phyloP scores from a whole-genome alignment of 2,888 invertebrate species.

The Odontocerum albicorne region DNA sequence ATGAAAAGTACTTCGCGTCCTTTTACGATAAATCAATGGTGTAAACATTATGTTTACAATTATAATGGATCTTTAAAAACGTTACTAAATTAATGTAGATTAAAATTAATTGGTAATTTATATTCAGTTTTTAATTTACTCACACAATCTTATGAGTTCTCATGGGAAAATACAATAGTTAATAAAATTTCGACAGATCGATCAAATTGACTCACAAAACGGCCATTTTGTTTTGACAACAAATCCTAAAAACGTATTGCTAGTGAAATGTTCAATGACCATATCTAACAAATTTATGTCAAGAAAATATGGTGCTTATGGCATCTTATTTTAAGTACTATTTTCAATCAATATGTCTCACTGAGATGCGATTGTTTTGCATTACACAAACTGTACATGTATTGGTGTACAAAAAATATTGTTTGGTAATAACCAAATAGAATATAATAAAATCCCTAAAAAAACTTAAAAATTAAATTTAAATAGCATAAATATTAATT shows the following conservation, averaged over 20 bases:
- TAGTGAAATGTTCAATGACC: not conserved
- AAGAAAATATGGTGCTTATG: too few relatives aligned
- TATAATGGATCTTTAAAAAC: not conserved
- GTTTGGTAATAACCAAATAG: not conserved
- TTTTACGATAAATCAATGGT: conserved; percentile 29
- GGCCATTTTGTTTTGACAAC: conserved; percentile 38
- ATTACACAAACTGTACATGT: too few relatives aligned
- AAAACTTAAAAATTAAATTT: not conserved
- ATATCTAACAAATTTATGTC: conserved; percentile 4
- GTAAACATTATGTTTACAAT: conserved; percentile 25
- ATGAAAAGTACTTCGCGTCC: conserved; percentile 28
- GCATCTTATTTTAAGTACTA: too few relatives aligned
- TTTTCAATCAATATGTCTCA: too few relatives aligned
- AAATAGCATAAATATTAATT: not conserved
- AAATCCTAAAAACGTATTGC: conserved; percentile 8
- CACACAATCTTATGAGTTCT: conserved; percentile 24
- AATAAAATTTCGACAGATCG: conserved; percentile 27
- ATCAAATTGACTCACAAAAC: conserved; percentile 33
- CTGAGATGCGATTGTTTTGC: too few relatives aligned
- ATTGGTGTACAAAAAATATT: too few relatives aligned
- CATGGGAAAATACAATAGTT: conserved; percentile 25
- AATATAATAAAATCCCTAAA: not conserved
- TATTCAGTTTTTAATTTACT: conserved; percentile 16
- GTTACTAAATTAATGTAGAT: not conserved
- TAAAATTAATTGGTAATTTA: conserved; percentile 4